Evolutionary conservation across 2,797 vertebrate genomes (phyloP), one percentile per base, ranked within the genome.

Genomic region (Graptemys geographica): DNA sequence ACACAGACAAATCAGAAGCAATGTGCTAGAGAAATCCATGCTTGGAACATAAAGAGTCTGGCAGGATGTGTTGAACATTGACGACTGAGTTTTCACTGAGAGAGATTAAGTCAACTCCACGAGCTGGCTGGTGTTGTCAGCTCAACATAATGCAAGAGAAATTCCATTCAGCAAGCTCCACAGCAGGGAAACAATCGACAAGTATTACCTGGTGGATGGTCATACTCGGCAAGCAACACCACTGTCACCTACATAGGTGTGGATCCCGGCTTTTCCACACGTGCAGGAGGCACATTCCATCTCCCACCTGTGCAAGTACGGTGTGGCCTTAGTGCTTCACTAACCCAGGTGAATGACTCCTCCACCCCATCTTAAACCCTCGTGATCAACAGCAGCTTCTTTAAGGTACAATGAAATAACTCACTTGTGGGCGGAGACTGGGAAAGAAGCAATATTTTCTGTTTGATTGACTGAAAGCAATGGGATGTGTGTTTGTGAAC

Each of bases 371-470:
- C 13, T 8, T 83, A 81, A 57, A 55, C 1, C 15, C 59, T 52
- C 28, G 19, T 27, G 84, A 86, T 44, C 44, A 37, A 84, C 91
- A 94, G 59, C 33, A 83, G 25, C 8, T 31, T 83, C 65, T 81
- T 11, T 83, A 89, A 95, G 87, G 44, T 51, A 82, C 52, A 79
- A 4, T 21, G 41, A 81, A 90, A 52, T 21, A 90, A 47, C 6
- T 76, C 1, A 62, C 23, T 1, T 18, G 62, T 51, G 13, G 93
- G 37, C 47, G 37, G 7, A 44, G 11, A 47, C 6, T 76, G 25
- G 21, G 11, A 23, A 81, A 0, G 4, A 12, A 86, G 51, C 31
- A 93, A 87, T 1, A 21, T 47, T 96, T 81, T 69, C 62, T 33
- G 5, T 85, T 59, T 37, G 15, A 27, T 79, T 93, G 87, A 37